Conservation (phyloP, 2,888 invertebrate species). For the Cylloceria caligata region DNA sequence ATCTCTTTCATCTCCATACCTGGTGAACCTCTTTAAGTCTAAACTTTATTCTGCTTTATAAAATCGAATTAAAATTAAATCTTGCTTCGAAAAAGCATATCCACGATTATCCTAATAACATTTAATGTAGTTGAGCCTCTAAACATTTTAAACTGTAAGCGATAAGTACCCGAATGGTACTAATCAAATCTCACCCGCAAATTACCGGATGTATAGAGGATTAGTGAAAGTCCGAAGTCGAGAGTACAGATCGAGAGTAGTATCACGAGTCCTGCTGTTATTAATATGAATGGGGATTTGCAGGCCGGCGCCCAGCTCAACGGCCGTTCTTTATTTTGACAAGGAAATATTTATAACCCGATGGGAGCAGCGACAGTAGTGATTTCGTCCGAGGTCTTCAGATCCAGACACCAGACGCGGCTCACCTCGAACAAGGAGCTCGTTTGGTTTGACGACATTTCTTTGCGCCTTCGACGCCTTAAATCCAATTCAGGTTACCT, state of each 20-base stretch:
- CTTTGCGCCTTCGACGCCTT: conserved; percentile 64
- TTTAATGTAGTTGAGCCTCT: too few species aligned
- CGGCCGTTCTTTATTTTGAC: conserved; percentile 76
- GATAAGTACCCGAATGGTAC: too few species aligned
- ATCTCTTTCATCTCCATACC: too few species aligned
- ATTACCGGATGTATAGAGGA: too few species aligned
- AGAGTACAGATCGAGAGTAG: conserved; percentile 31
- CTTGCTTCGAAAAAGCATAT: too few species aligned
- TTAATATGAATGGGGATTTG: conserved; percentile 73
- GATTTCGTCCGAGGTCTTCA: conserved; percentile 12
- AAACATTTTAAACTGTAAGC: too few species aligned
- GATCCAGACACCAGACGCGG: neutral
- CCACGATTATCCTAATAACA: too few species aligned
- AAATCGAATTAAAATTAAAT: too few species aligned
- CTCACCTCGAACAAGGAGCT: conserved; percentile 33
- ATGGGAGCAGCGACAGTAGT: neutral
- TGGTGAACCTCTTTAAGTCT: too few species aligned
- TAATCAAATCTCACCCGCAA: too few species aligned
- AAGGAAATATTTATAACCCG: conserved; percentile 75
- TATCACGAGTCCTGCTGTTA: conserved; percentile 60
- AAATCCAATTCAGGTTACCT: conserved; percentile 79
- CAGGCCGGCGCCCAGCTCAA: conserved; percentile 42
- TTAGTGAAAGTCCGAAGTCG: neutral
- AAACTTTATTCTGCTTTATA: too few species aligned
- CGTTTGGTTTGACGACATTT: conserved; percentile 40